Evolutionary conservation across 2,797 vertebrate genomes (phyloP), one percentile per base, ranked within the genome.

Genomic region (Poecilia gillii): DNA sequence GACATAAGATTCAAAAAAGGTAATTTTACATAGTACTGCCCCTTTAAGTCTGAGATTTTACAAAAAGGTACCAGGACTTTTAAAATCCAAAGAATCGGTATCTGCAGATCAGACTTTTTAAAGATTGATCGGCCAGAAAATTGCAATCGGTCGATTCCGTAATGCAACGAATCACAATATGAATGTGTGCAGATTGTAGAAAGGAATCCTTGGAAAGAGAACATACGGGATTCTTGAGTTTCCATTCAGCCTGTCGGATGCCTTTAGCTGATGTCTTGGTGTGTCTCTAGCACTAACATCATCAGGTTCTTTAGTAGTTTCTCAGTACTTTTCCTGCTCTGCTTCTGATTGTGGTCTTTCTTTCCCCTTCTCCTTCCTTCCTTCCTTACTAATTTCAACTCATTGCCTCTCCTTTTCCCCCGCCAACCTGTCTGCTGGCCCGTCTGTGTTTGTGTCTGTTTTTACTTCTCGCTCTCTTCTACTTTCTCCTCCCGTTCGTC

Each of bases 321-420:
- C 76, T 82, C 73, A 53, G 81, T 80, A 87, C 85, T 88, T 47
- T 79, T 80, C 88, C 78, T 89, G 74, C 86, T 90, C 86, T 92
- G 89, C 88, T 90, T 92, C 85, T 92, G 88, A 91, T 80, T 86
- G 82, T 87, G 81, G 72, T 87, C 79, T 89, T 55, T 91, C 78
- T 90, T 62, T 79, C 28, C 57, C 51, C 59, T 70, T 72, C 18
- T 81, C 62, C 83, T 41, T 41, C 84, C 68, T 75, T 74, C 62
- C 84, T 72, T 76, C 75, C 64, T 85, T 66, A 57, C 85, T 90
- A 89, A 93, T 89, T 68, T 86, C 79, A 49, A 75, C 84, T 86
- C 83, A 55, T 80, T 75, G 83, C 73, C 75, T 78, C 83, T 86
- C 85, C 75, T 80, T 89, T 86, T 88, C 84, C 85, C 85, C 86